Conservation (phyloP, 2,113 vertebrate species). For the Nymphicus hollandicus region DNA sequence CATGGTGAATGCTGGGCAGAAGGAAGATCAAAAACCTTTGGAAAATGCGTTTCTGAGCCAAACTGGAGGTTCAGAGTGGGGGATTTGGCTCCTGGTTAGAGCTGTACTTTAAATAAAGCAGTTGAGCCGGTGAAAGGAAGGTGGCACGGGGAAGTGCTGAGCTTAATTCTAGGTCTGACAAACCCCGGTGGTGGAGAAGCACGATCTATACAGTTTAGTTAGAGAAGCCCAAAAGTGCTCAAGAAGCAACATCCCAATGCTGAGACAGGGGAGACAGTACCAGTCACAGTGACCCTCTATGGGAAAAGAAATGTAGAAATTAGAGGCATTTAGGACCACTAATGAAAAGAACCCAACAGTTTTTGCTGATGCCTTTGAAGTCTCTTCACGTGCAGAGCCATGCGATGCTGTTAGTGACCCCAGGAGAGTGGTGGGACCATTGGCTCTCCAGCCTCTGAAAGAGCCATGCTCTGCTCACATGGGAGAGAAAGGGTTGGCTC, state of each 20-base stretch:
- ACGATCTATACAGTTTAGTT: not conserved
- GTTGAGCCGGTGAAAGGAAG: rapidly evolving
- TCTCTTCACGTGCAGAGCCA: not conserved
- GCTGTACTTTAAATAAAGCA: not conserved
- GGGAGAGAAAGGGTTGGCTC: not conserved
- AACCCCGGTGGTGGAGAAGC: not conserved
- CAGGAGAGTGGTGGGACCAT: not conserved
- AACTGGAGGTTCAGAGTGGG: not conserved
- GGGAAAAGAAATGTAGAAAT: not conserved
- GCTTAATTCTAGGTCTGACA: not conserved
- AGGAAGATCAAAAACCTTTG: not conserved
- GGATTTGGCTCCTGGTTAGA: not conserved
- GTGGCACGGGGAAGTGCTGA: rapidly evolving
- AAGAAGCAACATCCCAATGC: not conserved
- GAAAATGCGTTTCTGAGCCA: not conserved
- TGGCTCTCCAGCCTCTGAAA: not conserved
- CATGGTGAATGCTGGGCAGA: not conserved
- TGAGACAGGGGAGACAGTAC: not conserved
- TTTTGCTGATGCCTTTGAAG: not conserved
- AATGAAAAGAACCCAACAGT: not conserved
- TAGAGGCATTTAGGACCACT: not conserved
- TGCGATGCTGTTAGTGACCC: rapidly evolving
- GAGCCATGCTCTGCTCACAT: not conserved
- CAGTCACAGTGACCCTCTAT: not conserved
- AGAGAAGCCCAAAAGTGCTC: not conserved